These are phyloP conservation scores for Paraplagusia blochii DNA, from an alignment of 2,113 vertebrate genomes.

Conservation along the genomic window DNA sequence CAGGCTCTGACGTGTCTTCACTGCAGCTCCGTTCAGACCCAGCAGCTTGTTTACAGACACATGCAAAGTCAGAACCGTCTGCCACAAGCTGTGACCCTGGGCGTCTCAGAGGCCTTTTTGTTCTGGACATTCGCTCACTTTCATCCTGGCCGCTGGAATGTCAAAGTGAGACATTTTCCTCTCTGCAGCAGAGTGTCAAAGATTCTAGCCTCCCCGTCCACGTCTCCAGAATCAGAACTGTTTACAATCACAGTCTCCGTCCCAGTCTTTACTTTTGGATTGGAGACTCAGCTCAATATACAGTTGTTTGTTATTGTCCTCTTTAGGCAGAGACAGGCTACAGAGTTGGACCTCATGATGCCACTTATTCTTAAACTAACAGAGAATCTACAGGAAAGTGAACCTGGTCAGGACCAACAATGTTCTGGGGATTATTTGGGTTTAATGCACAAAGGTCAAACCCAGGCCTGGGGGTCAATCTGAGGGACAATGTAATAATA, in stretches of 20 bases:
- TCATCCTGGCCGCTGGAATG: slow-evolving; percentile 54
- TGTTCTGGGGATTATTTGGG: no score
- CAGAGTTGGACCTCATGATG: no score
- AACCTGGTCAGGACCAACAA: no score
- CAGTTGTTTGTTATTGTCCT: slow-evolving; percentile 1
- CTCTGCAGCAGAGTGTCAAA: slow-evolving; percentile 47
- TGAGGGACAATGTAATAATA: no score
- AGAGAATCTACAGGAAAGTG: no score
- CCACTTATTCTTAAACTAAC: no score
- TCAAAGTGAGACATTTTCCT: slow-evolving; percentile 49
- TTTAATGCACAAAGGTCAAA: no score
- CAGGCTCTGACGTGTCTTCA: not conserved
- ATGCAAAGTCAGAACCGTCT: slow-evolving; percentile 41
- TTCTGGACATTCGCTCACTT: slow-evolving; percentile 59
- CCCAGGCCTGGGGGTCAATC: no score
- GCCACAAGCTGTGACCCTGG: slow-evolving; percentile 31
- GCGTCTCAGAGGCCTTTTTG: slow-evolving; percentile 30
- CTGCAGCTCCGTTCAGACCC: slow-evolving; percentile 16
- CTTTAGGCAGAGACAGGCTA: no score
- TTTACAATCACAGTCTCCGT: slow-evolving; percentile 8
- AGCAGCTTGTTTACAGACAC: slow-evolving; percentile 50
- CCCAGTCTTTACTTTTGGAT: not conserved
- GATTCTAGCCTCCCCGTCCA: slow-evolving; percentile 21
- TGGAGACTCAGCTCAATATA: slow-evolving; percentile 2
- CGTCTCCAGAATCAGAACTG: slow-evolving; percentile 11